Evolutionary conservation across 2,113 vertebrate species (phyloP).

Genomic region (Narcine bancroftii): DNA sequence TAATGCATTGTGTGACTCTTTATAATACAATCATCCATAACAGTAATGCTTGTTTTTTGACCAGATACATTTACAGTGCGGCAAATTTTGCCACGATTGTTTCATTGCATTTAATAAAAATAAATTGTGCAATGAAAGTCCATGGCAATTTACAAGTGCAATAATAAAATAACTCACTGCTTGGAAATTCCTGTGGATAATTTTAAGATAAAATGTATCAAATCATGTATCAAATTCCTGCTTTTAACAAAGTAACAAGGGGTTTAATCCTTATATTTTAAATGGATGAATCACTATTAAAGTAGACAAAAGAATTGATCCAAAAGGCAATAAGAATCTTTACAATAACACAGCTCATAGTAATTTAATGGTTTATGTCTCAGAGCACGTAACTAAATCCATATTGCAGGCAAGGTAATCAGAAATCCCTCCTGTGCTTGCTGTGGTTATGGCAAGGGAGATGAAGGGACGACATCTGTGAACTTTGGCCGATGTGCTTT

Average conservation of each 20-base stretch:
- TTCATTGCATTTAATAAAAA: not conserved
- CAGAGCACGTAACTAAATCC: constrained; percentile 28
- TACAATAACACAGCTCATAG: not conserved
- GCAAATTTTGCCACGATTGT: not conserved
- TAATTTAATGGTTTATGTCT: constrained; percentile 11
- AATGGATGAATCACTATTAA: not conserved
- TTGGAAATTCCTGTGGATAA: not conserved
- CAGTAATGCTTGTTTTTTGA: not conserved
- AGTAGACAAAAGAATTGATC: not conserved
- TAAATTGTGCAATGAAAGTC: not conserved
- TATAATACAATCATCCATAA: not conserved
- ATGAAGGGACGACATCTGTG: constrained; percentile 31
- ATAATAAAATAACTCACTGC: not conserved
- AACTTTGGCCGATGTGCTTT: constrained; percentile 18
- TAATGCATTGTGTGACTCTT: not conserved
- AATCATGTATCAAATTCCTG: not conserved
- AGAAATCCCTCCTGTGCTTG: constrained; percentile 18
- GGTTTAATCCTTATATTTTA: not conserved
- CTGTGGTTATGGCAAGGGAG: constrained; percentile 24
- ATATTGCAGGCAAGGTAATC: not conserved
- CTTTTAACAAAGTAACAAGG: not conserved
- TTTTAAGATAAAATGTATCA: not conserved
- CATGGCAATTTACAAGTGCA: not conserved
- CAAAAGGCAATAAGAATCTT: not conserved
- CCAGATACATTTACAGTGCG: not conserved